A percentile compares a stretch with the other conserved stretches of the same genome.
Evolutionary conservation across 2,888 invertebrate species (phyloP).

Genomic region (Heliconius aoede): DNA sequence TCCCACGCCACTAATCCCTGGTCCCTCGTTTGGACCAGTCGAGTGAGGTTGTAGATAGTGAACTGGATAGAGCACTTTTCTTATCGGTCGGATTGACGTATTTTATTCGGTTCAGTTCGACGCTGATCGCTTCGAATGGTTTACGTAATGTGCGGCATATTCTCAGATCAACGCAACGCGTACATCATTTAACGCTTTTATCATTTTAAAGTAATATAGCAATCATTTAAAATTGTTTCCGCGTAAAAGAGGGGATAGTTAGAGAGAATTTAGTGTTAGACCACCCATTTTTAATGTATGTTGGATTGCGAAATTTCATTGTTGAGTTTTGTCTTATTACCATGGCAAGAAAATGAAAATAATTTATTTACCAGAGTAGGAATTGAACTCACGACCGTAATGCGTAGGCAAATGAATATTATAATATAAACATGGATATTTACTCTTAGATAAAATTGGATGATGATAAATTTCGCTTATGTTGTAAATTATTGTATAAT

Average conservation of each 20-base stretch:
- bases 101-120: conserved; percentile 42
- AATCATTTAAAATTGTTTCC: not conserved
- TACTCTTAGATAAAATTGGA: too few relatives aligned
- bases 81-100: conserved; percentile 44
- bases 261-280: too few relatives aligned
- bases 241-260: too few relatives aligned
- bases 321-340: not conserved
- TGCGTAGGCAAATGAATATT: too few relatives aligned
- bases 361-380: not conserved
- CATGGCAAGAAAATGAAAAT: not conserved
- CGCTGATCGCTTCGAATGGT: conserved; percentile 39
- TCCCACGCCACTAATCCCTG: conserved; percentile 60
- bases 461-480: not conserved
- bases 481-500: too few relatives aligned
- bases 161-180: conserved; percentile 26
- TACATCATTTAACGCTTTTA: not conserved
- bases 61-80: conserved; percentile 43
- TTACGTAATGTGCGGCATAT: conserved; percentile 40
- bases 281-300: too few relatives aligned
- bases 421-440: too few relatives aligned
- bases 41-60: conserved; percentile 44
- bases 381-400: not conserved
- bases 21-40: conserved; percentile 44
- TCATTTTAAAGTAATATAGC: not conserved
- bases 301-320: not conserved